phyloP scores from a whole-genome alignment of 2,888 invertebrate genomes.

The Sipha maydis region DNA sequence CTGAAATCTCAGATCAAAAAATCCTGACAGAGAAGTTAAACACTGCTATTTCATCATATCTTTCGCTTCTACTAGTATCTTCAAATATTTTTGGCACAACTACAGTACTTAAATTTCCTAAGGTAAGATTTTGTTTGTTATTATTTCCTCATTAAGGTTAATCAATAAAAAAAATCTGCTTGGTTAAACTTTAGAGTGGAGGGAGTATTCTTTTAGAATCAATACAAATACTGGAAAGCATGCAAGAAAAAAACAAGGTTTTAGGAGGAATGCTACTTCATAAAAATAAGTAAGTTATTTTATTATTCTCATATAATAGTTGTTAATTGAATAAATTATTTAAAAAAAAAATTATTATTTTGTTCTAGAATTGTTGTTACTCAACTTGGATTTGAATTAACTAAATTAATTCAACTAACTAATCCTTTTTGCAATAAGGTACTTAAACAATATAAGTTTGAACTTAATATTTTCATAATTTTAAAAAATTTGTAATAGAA shows the following conservation, averaged over 20 bases:
- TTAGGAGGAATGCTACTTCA: slow-evolving; percentile 87
- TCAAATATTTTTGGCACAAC: slow-evolving; percentile 86
- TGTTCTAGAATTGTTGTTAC: slow-evolving; percentile 79
- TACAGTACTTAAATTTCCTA: slow-evolving; percentile 83
- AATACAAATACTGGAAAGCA: slow-evolving; percentile 85
- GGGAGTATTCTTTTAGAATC: slow-evolving; percentile 88
- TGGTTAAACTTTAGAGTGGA: slow-evolving; percentile 75
- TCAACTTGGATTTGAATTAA: slow-evolving; percentile 78
- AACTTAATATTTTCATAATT: neutral
- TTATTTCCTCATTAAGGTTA: neutral
- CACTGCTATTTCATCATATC: slow-evolving; percentile 88
- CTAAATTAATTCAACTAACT: slow-evolving; percentile 82
- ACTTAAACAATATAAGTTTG: slow-evolving; percentile 58
- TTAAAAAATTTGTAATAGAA: neutral
- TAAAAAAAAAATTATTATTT: neutral
- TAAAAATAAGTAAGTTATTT: slow-evolving; percentile 81
- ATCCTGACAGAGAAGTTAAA: slow-evolving; percentile 80
- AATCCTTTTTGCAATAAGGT: slow-evolving; percentile 85
- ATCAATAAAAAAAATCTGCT: neutral
- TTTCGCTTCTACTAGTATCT: slow-evolving; percentile 84
- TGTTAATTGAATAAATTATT: neutral
- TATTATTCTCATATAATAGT: neutral
- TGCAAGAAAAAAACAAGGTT: slow-evolving; percentile 81
- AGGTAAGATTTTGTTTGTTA: slow-evolving; percentile 70
- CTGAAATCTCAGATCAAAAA: slow-evolving; percentile 69